Base-by-base conservation (phyloP, 2,113 vertebrate genomes). In the Papio anubis region DNA sequence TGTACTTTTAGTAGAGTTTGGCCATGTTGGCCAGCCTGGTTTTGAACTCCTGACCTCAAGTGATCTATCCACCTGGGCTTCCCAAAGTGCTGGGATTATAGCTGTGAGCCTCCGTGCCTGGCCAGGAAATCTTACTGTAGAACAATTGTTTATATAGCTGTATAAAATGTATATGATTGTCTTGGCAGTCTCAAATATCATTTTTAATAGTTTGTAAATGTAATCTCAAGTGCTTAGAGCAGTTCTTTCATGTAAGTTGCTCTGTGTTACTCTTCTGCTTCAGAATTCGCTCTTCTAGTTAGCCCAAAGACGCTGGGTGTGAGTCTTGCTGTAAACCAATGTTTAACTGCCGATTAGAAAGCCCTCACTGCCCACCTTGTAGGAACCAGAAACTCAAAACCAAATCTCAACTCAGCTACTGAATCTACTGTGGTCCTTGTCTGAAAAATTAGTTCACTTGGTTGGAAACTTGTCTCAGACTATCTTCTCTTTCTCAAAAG, bases 211-310 rank as follows among this genome's bases (percentile, higher is more conserved):
- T 93, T 57, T 76, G 12, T 70, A 89, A 81, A 68, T 86, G 27
- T n/a, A 57, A 0, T 55, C 32, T n/a, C 61, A n/a, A 61, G 35
- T 40, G 6, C 40, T 59, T 59, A 20, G 40, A 73, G 48, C 48
- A 57, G 14, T 75, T 55, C 0, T 75, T 75, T 12, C 1, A 0
- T 23, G 0, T n/a, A 45, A 6, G 21, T 83, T 83, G 40, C 5
- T 66, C 23, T 48, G 8, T 78, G 20, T 20, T 40, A 61, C 8
- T 59, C 5, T 1, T 78, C 18, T 79, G 43, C 45, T 87, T 92
- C 78, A 84, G 27, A 59, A 9, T 38, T 4, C 88, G 20, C 1
- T 38, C 8, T 83, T 78, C 23, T 95, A 40, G 66, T n/a, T 52
- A 45, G 13, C 18, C 6, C 48, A 55, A 32, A 59, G 30, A 21